Base-by-base conservation (phyloP, 1,140 invertebrate genomes). In the Acromyrmex charruanus region DNA sequence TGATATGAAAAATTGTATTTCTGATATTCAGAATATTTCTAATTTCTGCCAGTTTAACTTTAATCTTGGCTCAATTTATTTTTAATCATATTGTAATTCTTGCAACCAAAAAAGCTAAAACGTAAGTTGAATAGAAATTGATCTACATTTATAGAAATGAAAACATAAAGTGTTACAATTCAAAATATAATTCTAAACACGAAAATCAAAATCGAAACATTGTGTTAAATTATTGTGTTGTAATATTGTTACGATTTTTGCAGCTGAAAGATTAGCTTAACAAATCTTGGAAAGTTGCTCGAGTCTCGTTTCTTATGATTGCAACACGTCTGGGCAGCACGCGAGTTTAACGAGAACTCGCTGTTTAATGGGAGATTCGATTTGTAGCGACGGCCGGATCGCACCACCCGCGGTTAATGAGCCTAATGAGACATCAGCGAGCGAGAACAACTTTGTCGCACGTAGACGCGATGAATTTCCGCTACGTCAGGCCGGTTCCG, bases 391-490 rank as follows among this genome's bases (percentile, higher is more conserved):
- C 63, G 44, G 12, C n/a, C 35, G 59, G 80, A 89, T 86, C 84
- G 61, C 16, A 53, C 87, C 81, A 86, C 87, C 87, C 82, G 75
- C 55, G 55, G 84, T 89, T 89, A 86, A 89, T 89, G 88, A 89
- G 79, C 84, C 35, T 89, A 89, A 89, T 89, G 69, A 75, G 69
- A 80, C 59, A 87, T 87, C 63, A 14, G 35, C 12, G 53, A 59
- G 53, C 35, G 79, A 1, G 44, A 79, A 88, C 65, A 44, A 82
- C 74, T 89, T 77, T 55, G 71, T 89, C 75, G 75, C 87, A 44
- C 58, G 53, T 55, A 66, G 72, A 80, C 69, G 51, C 49, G 85
- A 77, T 77, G 71, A 77, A 87, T 87, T 90, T 87, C 66, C 84
- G 61, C 28, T 14, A n/a, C 61, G 61, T 2, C 61, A 31, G 3